phyloP scores from a whole-genome alignment of 1,140 invertebrate species.

The Leguminivora glycinivorella region DNA sequence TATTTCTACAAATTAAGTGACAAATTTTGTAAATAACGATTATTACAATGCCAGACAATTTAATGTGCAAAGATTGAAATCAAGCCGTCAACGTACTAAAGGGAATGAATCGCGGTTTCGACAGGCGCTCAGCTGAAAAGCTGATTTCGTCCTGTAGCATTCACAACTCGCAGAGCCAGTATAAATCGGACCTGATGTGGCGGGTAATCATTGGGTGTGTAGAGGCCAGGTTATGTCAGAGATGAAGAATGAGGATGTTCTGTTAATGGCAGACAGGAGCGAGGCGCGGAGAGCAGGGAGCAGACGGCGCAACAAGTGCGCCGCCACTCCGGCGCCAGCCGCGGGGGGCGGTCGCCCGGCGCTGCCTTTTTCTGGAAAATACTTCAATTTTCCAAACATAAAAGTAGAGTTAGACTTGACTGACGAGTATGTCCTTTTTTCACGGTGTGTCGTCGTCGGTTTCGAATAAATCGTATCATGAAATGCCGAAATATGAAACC shows the following conservation, averaged over 20 bases:
- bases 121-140: conserved; percentile 1
- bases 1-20: no score
- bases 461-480: no score
- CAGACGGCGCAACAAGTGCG: conserved; percentile 26
- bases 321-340: conserved; percentile 29
- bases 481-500: no score
- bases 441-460: no score
- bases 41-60: neutral
- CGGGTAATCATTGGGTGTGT: neutral
- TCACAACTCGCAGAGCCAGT: neutral
- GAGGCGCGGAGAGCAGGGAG: neutral
- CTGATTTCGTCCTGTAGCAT: neutral
- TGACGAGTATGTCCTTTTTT: no score
- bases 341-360: neutral
- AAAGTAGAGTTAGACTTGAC: no score
- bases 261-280: neutral
- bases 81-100: neutral
- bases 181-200: neutral
- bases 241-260: neutral
- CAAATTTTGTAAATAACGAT: no score
- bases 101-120: neutral
- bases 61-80: neutral
- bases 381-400: neutral
- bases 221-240: neutral
- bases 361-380: conserved; percentile 7